A percentile compares a stretch with the other conserved stretches of the same genome.
Evolutionary conservation across 2,113 vertebrate genomes (phyloP).

Genomic region (Grallaria varia): DNA sequence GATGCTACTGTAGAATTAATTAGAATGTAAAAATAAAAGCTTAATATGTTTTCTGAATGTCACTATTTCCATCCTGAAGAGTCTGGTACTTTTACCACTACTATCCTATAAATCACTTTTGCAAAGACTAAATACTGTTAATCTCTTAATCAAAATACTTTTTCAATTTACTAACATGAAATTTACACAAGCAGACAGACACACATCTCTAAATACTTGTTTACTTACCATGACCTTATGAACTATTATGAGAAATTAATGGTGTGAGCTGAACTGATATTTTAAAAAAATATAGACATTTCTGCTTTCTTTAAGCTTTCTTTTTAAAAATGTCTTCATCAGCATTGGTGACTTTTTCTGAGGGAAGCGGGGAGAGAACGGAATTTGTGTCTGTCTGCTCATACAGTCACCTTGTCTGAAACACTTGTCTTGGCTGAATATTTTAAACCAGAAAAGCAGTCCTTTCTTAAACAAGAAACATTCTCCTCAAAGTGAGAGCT

Average conservation of each 20-base stretch:
- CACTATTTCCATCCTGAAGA: background rate
- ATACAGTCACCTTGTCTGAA: background rate
- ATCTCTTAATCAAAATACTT: background rate
- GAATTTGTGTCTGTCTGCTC: background rate
- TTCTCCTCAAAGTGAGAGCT: background rate
- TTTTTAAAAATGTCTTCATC: background rate
- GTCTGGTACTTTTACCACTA: background rate
- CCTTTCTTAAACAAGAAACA: background rate
- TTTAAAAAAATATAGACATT: background rate
- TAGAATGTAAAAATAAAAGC: background rate
- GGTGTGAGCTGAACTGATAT: background rate
- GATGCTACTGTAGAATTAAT: background rate
- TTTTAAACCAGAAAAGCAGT: background rate
- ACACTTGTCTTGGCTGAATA: background rate
- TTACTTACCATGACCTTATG: background rate
- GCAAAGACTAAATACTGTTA: background rate
- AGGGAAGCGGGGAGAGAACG: background rate
- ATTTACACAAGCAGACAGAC: background rate
- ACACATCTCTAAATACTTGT: background rate
- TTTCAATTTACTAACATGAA: background rate
- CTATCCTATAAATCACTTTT: background rate
- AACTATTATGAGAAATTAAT: background rate
- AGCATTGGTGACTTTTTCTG: background rate
- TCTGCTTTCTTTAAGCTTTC: background rate
- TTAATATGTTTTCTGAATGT: background rate